Percentiles rank a stretch among this genome's conserved stretches.
Conservation (phyloP, 2,888 invertebrate genomes). For the Gymnocheta viridis region DNA sequence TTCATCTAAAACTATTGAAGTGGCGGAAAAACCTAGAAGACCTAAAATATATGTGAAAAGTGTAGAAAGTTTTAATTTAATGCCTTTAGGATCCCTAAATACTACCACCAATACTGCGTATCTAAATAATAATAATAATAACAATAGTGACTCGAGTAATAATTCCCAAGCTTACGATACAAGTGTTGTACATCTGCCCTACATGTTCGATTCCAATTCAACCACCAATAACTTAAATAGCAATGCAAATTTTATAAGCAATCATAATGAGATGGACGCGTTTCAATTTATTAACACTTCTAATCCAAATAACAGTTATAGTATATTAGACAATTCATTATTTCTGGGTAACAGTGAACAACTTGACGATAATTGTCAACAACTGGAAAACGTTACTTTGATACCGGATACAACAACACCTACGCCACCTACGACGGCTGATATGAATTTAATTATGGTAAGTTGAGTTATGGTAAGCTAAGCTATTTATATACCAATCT, state of each 20-base stretch:
- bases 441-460: conserved; percentile 39
- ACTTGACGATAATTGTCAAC: conserved; percentile 36
- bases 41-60: conserved; percentile 82
- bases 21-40: conserved; percentile 74
- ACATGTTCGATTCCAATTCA: conserved; percentile 60
- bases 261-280: conserved; percentile 60
- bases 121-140: conserved; percentile 34
- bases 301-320: conserved; percentile 38
- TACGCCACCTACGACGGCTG: conserved; percentile 49
- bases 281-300: conserved; percentile 50
- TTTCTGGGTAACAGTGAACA: conserved; percentile 49
- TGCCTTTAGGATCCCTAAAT: conserved; percentile 52
- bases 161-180: conserved; percentile 48
- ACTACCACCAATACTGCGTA: conserved; percentile 29
- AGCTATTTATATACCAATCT: no score
- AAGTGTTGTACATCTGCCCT: conserved; percentile 62
- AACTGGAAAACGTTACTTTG: conserved; percentile 60
- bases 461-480: neutral
- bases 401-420: conserved; percentile 72
- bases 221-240: conserved; percentile 44
- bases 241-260: conserved; percentile 36
- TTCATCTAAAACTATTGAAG: conserved; percentile 9
- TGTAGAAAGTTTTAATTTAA: conserved; percentile 75
- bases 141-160: conserved; percentile 22
- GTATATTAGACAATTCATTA: conserved; percentile 55